Percentiles rank a stretch among this genome's conserved stretches.
Evolutionary conservation across 2,888 invertebrate species (phyloP).

Genomic region (Agriopis marginaria): DNA sequence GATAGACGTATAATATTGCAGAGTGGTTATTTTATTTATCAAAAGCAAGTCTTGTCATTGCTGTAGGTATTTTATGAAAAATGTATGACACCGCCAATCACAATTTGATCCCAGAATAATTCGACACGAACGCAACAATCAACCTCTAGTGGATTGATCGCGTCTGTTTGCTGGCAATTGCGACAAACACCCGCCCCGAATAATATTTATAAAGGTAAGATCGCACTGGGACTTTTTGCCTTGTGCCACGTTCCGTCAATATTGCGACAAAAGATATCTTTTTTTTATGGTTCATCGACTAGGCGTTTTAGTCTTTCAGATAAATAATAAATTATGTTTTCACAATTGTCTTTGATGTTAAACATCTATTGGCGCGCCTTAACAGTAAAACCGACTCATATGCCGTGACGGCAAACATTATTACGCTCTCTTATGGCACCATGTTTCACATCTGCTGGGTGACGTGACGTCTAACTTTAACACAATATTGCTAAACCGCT

Average conservation of each 20-base stretch:
- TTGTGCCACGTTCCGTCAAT: neutral
- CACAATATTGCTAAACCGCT: too few species aligned
- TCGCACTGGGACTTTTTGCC: neutral
- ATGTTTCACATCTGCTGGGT: too few species aligned
- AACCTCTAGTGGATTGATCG: constrained; percentile 40
- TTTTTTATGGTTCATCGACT: neutral
- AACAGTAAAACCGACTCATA: too few species aligned
- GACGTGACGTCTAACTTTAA: too few species aligned
- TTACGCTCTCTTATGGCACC: too few species aligned
- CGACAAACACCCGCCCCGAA: constrained; percentile 54
- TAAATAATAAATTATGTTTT: too few species aligned
- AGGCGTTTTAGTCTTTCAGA: too few species aligned
- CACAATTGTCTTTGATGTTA: too few species aligned
- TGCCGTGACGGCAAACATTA: too few species aligned
- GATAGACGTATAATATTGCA: too few species aligned
- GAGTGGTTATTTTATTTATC: too few species aligned
- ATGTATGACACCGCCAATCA: constrained; percentile 7
- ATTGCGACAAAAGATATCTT: neutral
- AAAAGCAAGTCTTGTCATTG: neutral
- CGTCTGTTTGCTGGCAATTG: constrained; percentile 53
- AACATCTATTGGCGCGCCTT: too few species aligned
- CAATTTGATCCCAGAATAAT: constrained; percentile 24
- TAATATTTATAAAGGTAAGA: constrained; percentile 46
- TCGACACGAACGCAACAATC: constrained; percentile 23
- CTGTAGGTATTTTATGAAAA: neutral